These are phyloP conservation scores for Lophura nycthemera DNA, from an alignment of 2,113 vertebrate genomes.

Conservation along the genomic window DNA sequence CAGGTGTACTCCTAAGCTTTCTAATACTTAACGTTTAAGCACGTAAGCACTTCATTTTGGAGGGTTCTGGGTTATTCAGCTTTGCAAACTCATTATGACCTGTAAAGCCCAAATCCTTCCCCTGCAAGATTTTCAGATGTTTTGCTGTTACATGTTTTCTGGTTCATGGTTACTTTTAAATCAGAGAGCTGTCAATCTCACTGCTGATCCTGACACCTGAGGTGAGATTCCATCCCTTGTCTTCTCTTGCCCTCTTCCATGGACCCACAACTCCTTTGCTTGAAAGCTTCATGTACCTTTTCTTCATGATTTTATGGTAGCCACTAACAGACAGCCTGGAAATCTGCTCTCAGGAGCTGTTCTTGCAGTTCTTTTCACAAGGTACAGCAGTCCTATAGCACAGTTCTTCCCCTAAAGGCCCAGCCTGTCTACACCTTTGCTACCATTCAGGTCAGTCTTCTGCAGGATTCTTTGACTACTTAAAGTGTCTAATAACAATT, in stretches of 20 bases:
- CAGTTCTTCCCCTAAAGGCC: not conserved
- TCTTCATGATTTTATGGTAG: not conserved
- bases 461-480: not conserved
- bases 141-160: not conserved
- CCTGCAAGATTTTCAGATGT: not conserved
- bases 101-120: not conserved
- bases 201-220: not conserved
- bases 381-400: not conserved
- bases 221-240: not conserved
- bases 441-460: not conserved
- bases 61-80: not conserved
- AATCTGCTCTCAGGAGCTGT: not conserved
- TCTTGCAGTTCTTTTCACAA: not conserved
- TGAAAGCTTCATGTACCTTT: not conserved
- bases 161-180: not conserved
- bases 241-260: not conserved
- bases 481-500: not conserved
- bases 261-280: not conserved
- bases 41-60: not conserved
- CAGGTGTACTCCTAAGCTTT: not conserved
- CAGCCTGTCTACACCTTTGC: not conserved
- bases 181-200: not conserved
- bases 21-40: not conserved
- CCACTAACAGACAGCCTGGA: not conserved
- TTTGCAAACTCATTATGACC: not conserved